Percentiles rank a stretch among this genome's conserved stretches.
Conservation (phyloP, 2,888 invertebrate genomes). For the Deilephila porcellus region DNA sequence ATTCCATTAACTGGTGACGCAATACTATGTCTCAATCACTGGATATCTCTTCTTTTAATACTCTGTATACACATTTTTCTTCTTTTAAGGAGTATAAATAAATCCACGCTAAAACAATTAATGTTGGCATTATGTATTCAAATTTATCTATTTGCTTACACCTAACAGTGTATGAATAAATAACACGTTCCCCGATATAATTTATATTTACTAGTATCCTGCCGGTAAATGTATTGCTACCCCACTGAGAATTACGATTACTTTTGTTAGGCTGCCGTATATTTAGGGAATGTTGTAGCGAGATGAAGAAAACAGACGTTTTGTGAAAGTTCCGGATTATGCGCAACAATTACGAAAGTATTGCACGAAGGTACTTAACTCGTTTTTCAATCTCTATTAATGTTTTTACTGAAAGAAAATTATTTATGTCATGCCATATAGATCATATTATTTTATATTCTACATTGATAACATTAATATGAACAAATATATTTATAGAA, state of each 20-base stretch:
- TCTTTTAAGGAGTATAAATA: background rate
- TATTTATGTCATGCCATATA: too few species aligned
- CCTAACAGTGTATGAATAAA: constrained; percentile 27
- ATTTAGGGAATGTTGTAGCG: constrained; percentile 14
- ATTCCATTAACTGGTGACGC: too few species aligned
- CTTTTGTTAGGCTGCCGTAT: constrained; percentile 17
- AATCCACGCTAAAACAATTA: constrained; percentile 3
- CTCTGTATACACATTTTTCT: background rate
- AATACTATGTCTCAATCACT: background rate
- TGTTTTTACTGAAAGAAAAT: too few species aligned
- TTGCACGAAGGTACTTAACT: too few species aligned
- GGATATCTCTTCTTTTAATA: too few species aligned
- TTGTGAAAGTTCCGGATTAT: background rate
- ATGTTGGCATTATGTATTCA: constrained; percentile 15
- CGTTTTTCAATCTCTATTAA: too few species aligned
- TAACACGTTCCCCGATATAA: constrained; percentile 26
- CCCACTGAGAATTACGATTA: constrained; percentile 28
- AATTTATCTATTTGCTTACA: constrained; percentile 26
- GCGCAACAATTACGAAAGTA: too few species aligned
- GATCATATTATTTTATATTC: too few species aligned
- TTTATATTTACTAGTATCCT: constrained; percentile 22
- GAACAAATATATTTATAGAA: too few species aligned
- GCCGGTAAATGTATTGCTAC: constrained; percentile 26
- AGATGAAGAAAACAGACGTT: background rate
- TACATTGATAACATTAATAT: too few species aligned